Base-by-base conservation (phyloP, 2,797 vertebrate genomes). In the Pempheris klunzingeri region DNA sequence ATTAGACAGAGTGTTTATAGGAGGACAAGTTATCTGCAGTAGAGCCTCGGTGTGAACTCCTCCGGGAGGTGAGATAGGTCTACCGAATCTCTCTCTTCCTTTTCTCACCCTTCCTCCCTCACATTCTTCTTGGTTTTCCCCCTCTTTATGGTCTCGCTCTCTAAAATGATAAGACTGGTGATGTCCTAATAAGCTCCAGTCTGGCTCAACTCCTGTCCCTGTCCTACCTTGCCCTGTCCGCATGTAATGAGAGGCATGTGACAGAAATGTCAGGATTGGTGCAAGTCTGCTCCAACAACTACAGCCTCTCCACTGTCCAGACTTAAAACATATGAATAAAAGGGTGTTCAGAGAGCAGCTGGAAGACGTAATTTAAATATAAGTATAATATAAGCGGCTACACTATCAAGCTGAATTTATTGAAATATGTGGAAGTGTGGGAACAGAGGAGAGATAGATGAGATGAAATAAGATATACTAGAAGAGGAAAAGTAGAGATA, bases 391-490 rank as follows among this genome's bases (percentile, higher is more conserved):
- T 9, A 2, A 60, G 49, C 60, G 39, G 49, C 49, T 20, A 49
- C 26, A 62, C 47, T 65, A 41, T 62, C 3, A 1, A 17, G 20
- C n/a, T 73, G 2, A 34, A 78, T 67, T 71, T 26, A 43, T n/a
- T 59, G 11, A 18, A 64, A 76, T 26, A 28, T 4, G 26, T 24
- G 32, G 14, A 26, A 73, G 75, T 15, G 32, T 78, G 80, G 76
- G 68, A 87, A 60, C 41, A 64, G 50, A 71, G 7, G 59, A 41
- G 28, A 10, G 5, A 38, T 3, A 49, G 34, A 80, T 49, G 46
- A 80, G 57, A 90, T 71, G 24, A 74, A 69, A 66, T 34, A 46
- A 68, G 77, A 87, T 77, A 71, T 24, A 73, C 32, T 24, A 2
- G 13, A 34, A 34, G 66, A 20, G 15, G 34, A 66, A 81, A 76